Evolutionary conservation across 2,113 vertebrate species (phyloP).

Genomic region (Pyxicephalus adspersus): DNA sequence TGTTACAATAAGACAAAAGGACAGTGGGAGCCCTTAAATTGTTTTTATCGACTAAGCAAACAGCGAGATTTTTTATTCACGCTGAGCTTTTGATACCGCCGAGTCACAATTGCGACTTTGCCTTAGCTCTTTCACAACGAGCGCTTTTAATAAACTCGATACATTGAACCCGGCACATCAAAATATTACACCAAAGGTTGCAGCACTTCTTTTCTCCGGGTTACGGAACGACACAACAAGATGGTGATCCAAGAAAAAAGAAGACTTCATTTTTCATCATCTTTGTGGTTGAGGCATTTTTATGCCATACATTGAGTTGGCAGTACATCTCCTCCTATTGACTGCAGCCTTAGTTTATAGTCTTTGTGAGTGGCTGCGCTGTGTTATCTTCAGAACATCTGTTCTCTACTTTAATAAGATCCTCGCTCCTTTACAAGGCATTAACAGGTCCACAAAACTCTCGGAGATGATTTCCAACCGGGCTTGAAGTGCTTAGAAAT

Average conservation of each 20-base stretch:
- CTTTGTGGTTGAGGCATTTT: slow-evolving; percentile 68
- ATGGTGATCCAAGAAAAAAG: slow-evolving; percentile 1
- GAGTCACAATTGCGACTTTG: slow-evolving; percentile 28
- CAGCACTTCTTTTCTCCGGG: not conserved
- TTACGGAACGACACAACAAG: slow-evolving; percentile 13
- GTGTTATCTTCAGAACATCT: slow-evolving; percentile 74
- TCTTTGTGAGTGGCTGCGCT: slow-evolving; percentile 69
- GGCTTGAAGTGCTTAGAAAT: slow-evolving; percentile 51
- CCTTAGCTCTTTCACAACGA: not conserved
- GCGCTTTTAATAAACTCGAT: slow-evolving; percentile 32
- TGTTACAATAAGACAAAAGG: slow-evolving; percentile 49
- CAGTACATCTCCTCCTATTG: slow-evolving; percentile 56
- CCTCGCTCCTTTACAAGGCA: slow-evolving; percentile 66
- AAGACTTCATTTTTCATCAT: slow-evolving; percentile 53
- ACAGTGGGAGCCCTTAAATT: slow-evolving; percentile 51
- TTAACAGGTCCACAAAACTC: slow-evolving; percentile 61
- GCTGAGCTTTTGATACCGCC: slow-evolving; percentile 34
- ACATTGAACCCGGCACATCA: slow-evolving; percentile 37
- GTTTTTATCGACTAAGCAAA: slow-evolving; percentile 48
- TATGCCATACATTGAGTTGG: slow-evolving; percentile 64
- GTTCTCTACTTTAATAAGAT: slow-evolving; percentile 70
- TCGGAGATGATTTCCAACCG: slow-evolving; percentile 55
- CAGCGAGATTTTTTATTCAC: slow-evolving; percentile 40
- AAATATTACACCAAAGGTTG: slow-evolving; percentile 24
- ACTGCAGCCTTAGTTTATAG: slow-evolving; percentile 69